Evolutionary conservation across 2,888 invertebrate genomes (phyloP).

Genomic region (Heliconius sara): DNA sequence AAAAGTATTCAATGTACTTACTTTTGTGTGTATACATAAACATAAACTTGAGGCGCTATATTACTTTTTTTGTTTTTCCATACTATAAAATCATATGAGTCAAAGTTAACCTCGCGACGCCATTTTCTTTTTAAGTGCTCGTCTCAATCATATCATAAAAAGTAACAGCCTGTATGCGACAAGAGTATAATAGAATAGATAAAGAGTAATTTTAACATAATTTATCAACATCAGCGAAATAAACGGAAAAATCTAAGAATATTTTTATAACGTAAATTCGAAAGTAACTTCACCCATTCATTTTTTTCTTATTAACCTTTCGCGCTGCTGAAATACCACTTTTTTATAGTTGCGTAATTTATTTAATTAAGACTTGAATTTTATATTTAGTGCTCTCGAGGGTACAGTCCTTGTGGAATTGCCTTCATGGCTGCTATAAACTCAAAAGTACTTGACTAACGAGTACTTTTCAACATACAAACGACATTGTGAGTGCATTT

Average conservation of each 20-base stretch:
- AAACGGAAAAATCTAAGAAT: not conserved
- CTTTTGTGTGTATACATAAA: too few relatives aligned
- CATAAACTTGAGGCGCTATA: too few relatives aligned
- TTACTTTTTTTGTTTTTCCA: not conserved
- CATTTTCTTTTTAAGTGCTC: constrained; percentile 14
- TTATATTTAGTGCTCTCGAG: constrained; percentile 36
- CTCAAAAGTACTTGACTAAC: constrained; percentile 39
- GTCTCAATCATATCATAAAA: constrained; percentile 17
- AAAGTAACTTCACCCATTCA: too few relatives aligned
- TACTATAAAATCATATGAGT: constrained; percentile 8
- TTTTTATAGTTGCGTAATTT: constrained; percentile 39
- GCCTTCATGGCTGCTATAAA: constrained; percentile 36
- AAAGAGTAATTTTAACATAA: not conserved
- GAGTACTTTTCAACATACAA: constrained; percentile 24
- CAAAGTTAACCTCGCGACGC: constrained; percentile 13
- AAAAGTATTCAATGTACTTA: too few relatives aligned
- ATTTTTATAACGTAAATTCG: constrained; percentile 22
- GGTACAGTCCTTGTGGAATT: constrained; percentile 42
- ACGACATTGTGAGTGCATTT: constrained; percentile 39
- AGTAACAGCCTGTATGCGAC: constrained; percentile 15
- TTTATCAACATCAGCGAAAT: constrained; percentile 7
- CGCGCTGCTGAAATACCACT: not conserved
- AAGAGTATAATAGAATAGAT: constrained; percentile 1
- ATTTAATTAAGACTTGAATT: constrained; percentile 41
- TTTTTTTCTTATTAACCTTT: too few relatives aligned